Percentiles rank a stretch among this genome's conserved stretches.
These are phyloP conservation scores for Gadopsis bispinosus DNA, from an alignment of 2,797 vertebrate genomes.

Conservation along the genomic window DNA sequence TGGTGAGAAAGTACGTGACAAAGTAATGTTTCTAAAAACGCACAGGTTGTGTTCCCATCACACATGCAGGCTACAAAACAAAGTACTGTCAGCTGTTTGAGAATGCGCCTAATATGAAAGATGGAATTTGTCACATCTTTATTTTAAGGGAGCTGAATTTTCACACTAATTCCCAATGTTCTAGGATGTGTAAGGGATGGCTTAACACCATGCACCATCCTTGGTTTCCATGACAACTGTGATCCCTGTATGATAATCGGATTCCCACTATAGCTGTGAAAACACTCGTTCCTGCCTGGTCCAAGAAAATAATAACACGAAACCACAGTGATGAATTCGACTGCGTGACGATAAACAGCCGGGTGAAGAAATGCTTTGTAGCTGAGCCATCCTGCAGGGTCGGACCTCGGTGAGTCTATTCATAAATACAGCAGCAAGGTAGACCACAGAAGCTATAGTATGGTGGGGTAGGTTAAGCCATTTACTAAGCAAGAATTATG, in stretches of 20 bases:
- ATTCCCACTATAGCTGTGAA: conserved; percentile 82
- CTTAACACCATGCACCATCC: conserved; percentile 76
- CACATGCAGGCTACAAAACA: not conserved
- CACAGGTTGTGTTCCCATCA: not conserved
- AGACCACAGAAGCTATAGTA: conserved; percentile 15
- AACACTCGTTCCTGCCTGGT: conserved; percentile 71
- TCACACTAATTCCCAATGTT: conserved; percentile 82
- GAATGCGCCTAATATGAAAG: conserved; percentile 23
- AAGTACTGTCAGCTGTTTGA: not conserved
- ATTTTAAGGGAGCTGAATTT: conserved; percentile 75
- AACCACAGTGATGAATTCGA: conserved; percentile 51
- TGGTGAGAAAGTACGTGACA: not conserved
- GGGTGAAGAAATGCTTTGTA: conserved; percentile 40
- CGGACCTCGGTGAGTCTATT: conserved; percentile 48
- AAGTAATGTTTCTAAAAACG: not conserved
- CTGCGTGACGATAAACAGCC: conserved; percentile 35
- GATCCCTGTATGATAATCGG: conserved; percentile 84
- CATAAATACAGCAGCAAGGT: conserved; percentile 27
- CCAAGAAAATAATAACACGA: conserved; percentile 69
- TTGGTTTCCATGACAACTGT: conserved; percentile 86
- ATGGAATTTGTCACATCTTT: conserved; percentile 66
- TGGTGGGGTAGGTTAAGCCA: conserved; percentile 14
- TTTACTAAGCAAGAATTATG: conserved; percentile 8
- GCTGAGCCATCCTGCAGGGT: conserved; percentile 39
- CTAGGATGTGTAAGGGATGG: conserved; percentile 77